Percentiles rank a stretch among this genome's conserved stretches.
Conservation (phyloP, 2,888 invertebrate genomes). For the Drosophila conformis region DNA sequence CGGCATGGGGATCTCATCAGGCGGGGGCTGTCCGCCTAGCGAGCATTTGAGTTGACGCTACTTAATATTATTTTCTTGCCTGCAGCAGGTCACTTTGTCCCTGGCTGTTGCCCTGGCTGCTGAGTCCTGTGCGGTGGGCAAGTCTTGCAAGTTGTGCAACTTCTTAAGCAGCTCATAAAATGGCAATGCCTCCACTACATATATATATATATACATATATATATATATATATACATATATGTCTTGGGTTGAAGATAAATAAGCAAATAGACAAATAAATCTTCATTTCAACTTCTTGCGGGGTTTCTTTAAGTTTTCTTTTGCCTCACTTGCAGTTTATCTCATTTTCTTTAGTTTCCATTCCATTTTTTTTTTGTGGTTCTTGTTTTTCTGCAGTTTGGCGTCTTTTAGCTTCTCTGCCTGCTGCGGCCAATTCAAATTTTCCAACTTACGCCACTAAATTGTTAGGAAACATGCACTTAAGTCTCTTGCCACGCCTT, state of each 20-base stretch:
- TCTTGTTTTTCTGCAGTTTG: slow-evolving; percentile 6
- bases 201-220: neutral
- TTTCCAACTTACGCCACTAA: slow-evolving; percentile 77
- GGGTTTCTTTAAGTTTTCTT: slow-evolving; percentile 63
- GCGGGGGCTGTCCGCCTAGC: slow-evolving; percentile 3
- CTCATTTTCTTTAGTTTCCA: slow-evolving; percentile 8
- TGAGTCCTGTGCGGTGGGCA: slow-evolving; percentile 2
- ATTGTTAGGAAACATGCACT: slow-evolving; percentile 82
- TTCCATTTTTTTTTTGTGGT: slow-evolving; percentile 1
- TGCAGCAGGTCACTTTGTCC: slow-evolving; percentile 28
- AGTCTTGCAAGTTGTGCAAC: slow-evolving; percentile 34
- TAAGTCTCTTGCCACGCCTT: slow-evolving; percentile 57
- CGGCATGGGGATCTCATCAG: slow-evolving; percentile 16
- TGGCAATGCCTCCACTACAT: slow-evolving; percentile 16
- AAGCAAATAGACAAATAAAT: slow-evolving; percentile 81
- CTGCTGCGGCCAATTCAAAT: slow-evolving; percentile 75
- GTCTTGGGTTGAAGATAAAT: slow-evolving; percentile 71
- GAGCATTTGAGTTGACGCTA: slow-evolving; percentile 61
- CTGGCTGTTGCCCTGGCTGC: slow-evolving; percentile 11
- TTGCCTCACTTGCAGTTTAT: slow-evolving; percentile 22
- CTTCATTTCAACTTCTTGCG: slow-evolving; percentile 78
- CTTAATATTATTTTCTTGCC: slow-evolving; percentile 56
- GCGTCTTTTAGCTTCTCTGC: slow-evolving; percentile 28
- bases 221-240: neutral
- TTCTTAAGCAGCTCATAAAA: slow-evolving; percentile 58